Evolutionary conservation across 30 jellyfish, hydroid and myxozoan genomes (phyloP), one percentile per base, ranked within the genome.

Genomic region (Haliclystus octoradiatus): DNA sequence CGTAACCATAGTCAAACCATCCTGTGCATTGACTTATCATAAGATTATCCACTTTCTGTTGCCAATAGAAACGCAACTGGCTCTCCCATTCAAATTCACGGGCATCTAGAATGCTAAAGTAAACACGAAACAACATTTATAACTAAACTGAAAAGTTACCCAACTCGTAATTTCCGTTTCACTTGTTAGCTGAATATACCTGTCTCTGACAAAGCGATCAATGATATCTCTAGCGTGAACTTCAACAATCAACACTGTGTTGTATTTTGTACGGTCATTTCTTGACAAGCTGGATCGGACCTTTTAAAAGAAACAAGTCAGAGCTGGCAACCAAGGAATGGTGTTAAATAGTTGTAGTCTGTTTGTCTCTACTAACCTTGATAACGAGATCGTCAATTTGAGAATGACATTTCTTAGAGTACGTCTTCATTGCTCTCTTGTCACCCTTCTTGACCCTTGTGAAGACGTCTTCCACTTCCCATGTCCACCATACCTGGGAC

Each of bases 31-130:
- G 99, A 73, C 70, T 72, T 1, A 90, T 95, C 30, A 78, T 76
- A 67, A 90, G 77, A 28, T 90, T 94, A 73, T 90, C 99, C 0
- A 85, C 85, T 46, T 82, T 77, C 70, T 90, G 95, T 63, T 77
- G 82, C 99, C 99, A 90, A 57, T 90, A 90, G 52, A 90, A 90
- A 15, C 99, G 85, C 81, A 90, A 78, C 68, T 90, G 99, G 63
- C 99, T 90, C 50, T 90, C 99, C 99, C 99, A 90, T 69, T 90
- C 99, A 78, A 90, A 90, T 53, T 90, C 99, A 33, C 94, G 64
- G 19, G 99, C 85, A 65, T 90, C 99, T 95, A 90, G 63, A 52
- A 90, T 90, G 52, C 94, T 82, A 66, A 5, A 28, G 31, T 5
- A 67, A 19, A 33, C n/a, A n/a, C n/a, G n/a, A n/a, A n/a, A n/a